Evolutionary conservation across 2,888 invertebrate species (phyloP).

Genomic region (Cylloceria caligata): DNA sequence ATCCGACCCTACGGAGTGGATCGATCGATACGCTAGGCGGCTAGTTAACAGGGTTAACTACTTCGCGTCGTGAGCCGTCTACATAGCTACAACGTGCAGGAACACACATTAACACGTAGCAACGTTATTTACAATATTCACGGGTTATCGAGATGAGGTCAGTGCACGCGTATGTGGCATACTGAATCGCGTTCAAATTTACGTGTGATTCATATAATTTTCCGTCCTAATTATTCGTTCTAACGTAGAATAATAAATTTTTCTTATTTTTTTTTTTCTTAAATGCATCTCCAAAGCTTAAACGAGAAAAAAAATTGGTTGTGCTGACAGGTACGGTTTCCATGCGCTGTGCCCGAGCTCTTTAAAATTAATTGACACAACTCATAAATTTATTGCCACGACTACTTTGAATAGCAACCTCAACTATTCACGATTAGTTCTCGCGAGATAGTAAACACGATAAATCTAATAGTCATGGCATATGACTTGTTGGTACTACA

Average conservation of each 20-base stretch:
- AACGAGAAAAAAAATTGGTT: no score
- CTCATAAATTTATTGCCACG: no score
- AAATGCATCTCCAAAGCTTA: no score
- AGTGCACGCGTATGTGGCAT: not conserved
- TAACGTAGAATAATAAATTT: not conserved
- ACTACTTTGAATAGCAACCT: no score
- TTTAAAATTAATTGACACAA: no score
- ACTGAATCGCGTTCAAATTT: not conserved
- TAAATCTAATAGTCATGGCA: no score
- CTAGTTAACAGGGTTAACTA: constrained; percentile 63
- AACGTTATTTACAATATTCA: constrained; percentile 13
- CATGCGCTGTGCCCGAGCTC: no score
- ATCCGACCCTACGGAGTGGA: constrained; percentile 48
- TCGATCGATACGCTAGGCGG: constrained; percentile 62
- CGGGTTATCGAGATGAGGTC: constrained; percentile 14
- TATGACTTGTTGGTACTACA: no score
- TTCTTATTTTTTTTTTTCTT: not conserved
- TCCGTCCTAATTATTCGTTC: not conserved
- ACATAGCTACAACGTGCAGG: constrained; percentile 8
- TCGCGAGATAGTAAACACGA: no score
- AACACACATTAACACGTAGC: constrained; percentile 25
- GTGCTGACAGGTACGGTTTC: no score
- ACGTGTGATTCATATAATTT: not conserved
- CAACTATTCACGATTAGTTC: no score
- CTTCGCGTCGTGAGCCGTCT: constrained; percentile 36